These are phyloP conservation scores for Aplysia californica DNA, from an alignment of 1,140 invertebrate genomes.

Conservation along the genomic window DNA sequence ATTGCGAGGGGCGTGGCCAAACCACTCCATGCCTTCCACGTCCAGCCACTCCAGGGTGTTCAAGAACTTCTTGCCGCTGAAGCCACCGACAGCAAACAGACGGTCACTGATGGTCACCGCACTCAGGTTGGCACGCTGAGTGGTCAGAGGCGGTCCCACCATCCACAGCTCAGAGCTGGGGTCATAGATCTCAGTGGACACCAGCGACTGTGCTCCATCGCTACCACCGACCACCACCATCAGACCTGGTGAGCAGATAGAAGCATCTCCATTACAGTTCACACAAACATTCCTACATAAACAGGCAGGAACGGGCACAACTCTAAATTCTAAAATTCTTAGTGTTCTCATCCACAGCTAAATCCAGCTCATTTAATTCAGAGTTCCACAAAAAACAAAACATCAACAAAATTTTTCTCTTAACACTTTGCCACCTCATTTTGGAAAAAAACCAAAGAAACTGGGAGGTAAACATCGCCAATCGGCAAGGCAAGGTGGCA, in stretches of 20 bases:
- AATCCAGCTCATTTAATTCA: too few relatives aligned
- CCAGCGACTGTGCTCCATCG: conserved; percentile 75
- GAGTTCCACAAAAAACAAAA: too few relatives aligned
- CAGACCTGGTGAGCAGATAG: background rate
- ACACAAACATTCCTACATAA: too few relatives aligned
- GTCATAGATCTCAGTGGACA: conserved; percentile 90
- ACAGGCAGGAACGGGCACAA: too few relatives aligned
- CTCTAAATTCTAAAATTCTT: too few relatives aligned
- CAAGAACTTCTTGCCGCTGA: conserved; percentile 84
- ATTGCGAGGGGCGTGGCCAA: conserved; percentile 27
- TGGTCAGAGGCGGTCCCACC: conserved; percentile 85
- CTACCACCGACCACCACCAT: conserved; percentile 66
- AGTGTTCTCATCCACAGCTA: too few relatives aligned
- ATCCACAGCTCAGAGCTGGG: conserved; percentile 82
- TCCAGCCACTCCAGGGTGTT: conserved; percentile 80
- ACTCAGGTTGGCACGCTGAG: conserved; percentile 89
- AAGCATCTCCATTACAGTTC: too few relatives aligned
- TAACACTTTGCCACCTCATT: too few relatives aligned
- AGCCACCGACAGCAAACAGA: conserved; percentile 85
- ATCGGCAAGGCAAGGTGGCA: too few relatives aligned
- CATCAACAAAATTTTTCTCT: too few relatives aligned
- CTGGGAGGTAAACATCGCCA: too few relatives aligned
- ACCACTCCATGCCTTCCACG: conserved; percentile 48
- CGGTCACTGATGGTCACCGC: conserved; percentile 76
- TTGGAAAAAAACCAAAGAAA: too few relatives aligned